phyloP scores from a whole-genome alignment of 2,888 invertebrate genomes.

The Noctua comes region DNA sequence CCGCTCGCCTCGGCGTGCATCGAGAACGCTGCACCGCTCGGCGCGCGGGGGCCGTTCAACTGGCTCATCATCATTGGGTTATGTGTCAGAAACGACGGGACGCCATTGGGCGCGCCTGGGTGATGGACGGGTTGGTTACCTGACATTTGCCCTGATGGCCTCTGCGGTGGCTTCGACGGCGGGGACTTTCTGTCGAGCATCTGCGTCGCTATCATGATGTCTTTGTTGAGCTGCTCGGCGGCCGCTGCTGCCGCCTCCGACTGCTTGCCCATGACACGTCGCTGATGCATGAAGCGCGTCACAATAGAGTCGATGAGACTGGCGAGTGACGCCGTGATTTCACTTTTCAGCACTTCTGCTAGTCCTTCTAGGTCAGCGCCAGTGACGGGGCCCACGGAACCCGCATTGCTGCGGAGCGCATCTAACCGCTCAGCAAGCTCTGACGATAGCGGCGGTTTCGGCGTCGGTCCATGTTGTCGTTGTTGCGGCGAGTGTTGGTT shows the following conservation, averaged over 20 bases:
- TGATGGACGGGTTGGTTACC: constrained; percentile 90
- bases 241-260: constrained; percentile 94
- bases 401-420: constrained; percentile 93
- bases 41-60: constrained; percentile 91
- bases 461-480: constrained; percentile 85
- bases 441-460: constrained; percentile 90
- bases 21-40: constrained; percentile 92
- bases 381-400: constrained; percentile 92
- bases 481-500: constrained; percentile 90
- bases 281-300: constrained; percentile 95
- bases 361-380: constrained; percentile 96
- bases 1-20: constrained; percentile 92
- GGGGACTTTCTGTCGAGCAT: constrained; percentile 96
- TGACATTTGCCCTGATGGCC: constrained; percentile 89
- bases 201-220: constrained; percentile 95
- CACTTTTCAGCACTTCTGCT: constrained; percentile 97
- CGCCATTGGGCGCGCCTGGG: constrained; percentile 84
- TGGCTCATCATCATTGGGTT: constrained; percentile 88
- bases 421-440: constrained; percentile 95
- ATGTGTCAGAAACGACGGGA: constrained; percentile 85
- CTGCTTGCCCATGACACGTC: constrained; percentile 94
- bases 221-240: constrained; percentile 96
- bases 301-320: constrained; percentile 97
- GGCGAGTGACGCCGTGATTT: constrained; percentile 95
- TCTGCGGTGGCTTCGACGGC: constrained; percentile 92